These are phyloP conservation scores for Artibeus jamaicensis DNA, from an alignment of 2,797 vertebrate genomes.

Conservation along the genomic window DNA sequence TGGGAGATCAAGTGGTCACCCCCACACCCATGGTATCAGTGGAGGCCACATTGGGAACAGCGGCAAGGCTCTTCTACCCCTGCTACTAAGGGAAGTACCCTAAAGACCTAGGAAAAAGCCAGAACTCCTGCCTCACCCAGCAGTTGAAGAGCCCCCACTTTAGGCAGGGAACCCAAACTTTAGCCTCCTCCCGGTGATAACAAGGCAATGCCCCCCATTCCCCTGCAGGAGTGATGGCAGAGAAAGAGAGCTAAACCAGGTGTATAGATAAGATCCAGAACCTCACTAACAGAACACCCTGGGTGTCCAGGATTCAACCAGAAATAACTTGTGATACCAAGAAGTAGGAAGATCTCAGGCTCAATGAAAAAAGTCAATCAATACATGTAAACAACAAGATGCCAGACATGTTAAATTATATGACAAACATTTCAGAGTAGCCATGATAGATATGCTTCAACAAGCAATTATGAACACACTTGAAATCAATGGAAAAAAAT, in stretches of 20 bases:
- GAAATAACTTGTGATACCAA: neutral
- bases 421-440: neutral
- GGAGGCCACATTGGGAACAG: neutral
- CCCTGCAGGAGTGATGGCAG: neutral
- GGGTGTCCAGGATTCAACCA: neutral
- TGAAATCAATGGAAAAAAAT: neutral
- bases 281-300: neutral
- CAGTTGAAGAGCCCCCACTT: neutral
- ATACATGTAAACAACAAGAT: neutral
- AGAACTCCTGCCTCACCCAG: neutral
- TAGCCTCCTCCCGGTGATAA: neutral
- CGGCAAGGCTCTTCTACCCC: neutral
- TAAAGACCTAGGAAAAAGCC: neutral
- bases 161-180: too few relatives aligned
- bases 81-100: neutral
- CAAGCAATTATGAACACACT: neutral
- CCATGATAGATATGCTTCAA: neutral
- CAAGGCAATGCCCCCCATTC: neutral
- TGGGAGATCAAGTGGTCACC: neutral
- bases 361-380: neutral
- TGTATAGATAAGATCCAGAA: neutral
- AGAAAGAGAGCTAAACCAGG: neutral
- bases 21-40: neutral
- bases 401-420: neutral
- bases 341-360: neutral